Base-by-base conservation (phyloP, 2,113 vertebrate species). In the Alexandromys fortis region DNA sequence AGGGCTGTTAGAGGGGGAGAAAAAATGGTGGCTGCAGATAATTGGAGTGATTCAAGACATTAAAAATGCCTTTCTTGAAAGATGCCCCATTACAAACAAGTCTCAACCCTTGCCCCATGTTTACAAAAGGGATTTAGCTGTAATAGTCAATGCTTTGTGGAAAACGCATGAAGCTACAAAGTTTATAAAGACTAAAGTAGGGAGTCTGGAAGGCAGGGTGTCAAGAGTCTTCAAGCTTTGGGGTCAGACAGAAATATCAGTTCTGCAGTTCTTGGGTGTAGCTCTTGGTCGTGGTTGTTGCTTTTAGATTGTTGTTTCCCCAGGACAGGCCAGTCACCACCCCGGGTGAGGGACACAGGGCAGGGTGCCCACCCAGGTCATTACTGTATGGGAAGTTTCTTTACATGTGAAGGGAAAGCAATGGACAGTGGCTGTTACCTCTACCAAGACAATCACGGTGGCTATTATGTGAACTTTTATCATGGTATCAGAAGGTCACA, bases 61-160 rank as follows among this genome's bases (percentile, higher is more conserved):
- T 85, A 33, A 86, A 96, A 72, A 14, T 68, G 42, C 45, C 67
- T 92, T 73, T 38, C 85, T 93, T 55, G 73, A 89, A 78, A 86
- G 94, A 52, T 30, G 2, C 16, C 4, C 5, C 26, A 87, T 75
- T 58, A 45, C 81, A 42, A 92, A 49, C 1, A 19, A 26, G 75
- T 85, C 63, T 19, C 55, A 42, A 47, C 63, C 82, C 76, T 3
- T 3, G 3, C 26, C 6, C 61, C 17, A 1, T 26, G 17, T 87
- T 88, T 76, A 63, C 61, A 79, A 61, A 22, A 38, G 17, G 65
- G 24, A 30, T 19, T 95, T 72, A 86, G 12, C 72, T 77, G 13
- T 13, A 86, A 86, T 86, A 58, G 28, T 16, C 55, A 28, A 58
- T 21, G 42, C 81, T 76, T 93, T 87, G 45, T 68, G 24, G 95